A percentile compares a stretch with the other conserved stretches of the same genome.
phyloP scores from a whole-genome alignment of 2,888 invertebrate genomes.

The Drosophila suboccidentalis region DNA sequence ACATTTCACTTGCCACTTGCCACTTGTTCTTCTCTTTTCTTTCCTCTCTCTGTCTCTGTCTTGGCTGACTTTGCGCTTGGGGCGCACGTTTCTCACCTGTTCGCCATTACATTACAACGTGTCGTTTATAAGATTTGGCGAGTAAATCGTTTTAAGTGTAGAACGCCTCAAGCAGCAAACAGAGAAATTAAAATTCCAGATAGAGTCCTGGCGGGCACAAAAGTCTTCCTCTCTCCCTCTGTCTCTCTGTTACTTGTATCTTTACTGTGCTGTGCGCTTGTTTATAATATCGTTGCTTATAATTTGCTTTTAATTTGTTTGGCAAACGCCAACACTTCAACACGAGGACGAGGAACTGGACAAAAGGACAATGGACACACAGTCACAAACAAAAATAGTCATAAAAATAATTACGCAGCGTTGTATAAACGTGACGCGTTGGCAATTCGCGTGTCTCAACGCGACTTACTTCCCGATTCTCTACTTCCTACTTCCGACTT shows the following conservation, averaged over 20 bases:
- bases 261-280: conserved; percentile 18
- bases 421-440: conserved; percentile 66
- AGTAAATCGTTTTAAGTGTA: conserved; percentile 79
- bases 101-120: conserved; percentile 74
- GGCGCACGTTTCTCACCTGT: conserved; percentile 78
- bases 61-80: conserved; percentile 1
- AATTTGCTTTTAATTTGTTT: conserved; percentile 82
- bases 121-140: conserved; percentile 72
- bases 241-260: conserved; percentile 19
- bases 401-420: conserved; percentile 80
- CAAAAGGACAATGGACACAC: conserved; percentile 26
- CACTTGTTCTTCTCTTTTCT: neutral
- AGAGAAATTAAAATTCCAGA: conserved; percentile 75
- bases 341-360: conserved; percentile 43
- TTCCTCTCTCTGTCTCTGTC: conserved; percentile 1
- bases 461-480: conserved; percentile 29
- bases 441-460: conserved; percentile 58
- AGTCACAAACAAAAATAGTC: conserved; percentile 60
- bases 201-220: conserved; percentile 39
- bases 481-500: neutral
- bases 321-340: conserved; percentile 82
- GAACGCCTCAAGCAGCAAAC: conserved; percentile 36
- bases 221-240: conserved; percentile 6
- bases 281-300: conserved; percentile 71
- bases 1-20: conserved; percentile 4